Percentiles rank a stretch among this genome's conserved stretches.
Evolutionary conservation across 2,888 invertebrate genomes (phyloP).

Genomic region (Limenitis camilla): DNA sequence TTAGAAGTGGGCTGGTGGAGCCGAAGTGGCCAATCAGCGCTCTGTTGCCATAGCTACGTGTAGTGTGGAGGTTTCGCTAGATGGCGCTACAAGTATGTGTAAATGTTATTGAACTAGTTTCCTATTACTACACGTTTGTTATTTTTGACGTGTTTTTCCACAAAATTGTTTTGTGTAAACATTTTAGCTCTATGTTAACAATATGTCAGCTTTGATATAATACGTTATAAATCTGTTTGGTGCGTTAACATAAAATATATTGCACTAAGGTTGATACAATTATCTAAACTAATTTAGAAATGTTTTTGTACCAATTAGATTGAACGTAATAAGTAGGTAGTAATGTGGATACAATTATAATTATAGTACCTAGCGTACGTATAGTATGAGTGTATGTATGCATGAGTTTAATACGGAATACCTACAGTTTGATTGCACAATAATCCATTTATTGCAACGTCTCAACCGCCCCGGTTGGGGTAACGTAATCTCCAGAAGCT

Average conservation of each 20-base stretch:
- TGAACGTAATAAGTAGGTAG: too few species aligned
- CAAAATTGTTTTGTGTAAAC: too few species aligned
- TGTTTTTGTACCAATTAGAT: too few species aligned
- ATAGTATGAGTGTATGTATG: not conserved
- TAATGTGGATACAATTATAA: too few species aligned
- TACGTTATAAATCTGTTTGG: too few species aligned
- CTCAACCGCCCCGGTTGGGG: conserved; percentile 54
- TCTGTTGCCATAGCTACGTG: conserved; percentile 60
- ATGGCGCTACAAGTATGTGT: conserved; percentile 46
- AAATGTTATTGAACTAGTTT: conserved; percentile 22
- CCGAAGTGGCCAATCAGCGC: conserved; percentile 67
- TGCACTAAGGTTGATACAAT: too few species aligned
- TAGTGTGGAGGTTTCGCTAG: conserved; percentile 40
- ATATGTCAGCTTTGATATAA: too few species aligned
- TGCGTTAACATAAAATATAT: too few species aligned
- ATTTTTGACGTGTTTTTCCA: conserved; percentile 4
- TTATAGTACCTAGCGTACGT: too few species aligned
- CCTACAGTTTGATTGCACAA: conserved; percentile 55
- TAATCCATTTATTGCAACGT: conserved; percentile 64
- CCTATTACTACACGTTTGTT: conserved; percentile 4
- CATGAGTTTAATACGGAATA: conserved; percentile 23
- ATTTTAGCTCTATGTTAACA: too few species aligned
- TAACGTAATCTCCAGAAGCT: conserved; percentile 68
- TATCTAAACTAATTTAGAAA: too few species aligned
- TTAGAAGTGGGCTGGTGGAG: conserved; percentile 30